phyloP scores from a whole-genome alignment of 2,113 vertebrate genomes.

The Oryzias curvinotus region DNA sequence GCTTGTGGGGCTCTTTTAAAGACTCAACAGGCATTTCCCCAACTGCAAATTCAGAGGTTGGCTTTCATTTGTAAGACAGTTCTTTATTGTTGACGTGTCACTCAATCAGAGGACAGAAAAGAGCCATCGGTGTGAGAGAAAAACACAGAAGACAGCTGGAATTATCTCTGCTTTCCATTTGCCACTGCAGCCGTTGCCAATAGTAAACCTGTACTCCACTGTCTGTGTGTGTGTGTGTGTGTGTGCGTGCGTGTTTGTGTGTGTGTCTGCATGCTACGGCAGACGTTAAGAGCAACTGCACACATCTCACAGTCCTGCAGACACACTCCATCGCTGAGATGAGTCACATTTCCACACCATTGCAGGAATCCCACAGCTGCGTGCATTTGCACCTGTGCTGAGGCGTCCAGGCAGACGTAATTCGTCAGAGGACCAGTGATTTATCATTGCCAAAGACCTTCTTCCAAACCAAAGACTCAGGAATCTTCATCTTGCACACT shows the following conservation, averaged over 20 bases:
- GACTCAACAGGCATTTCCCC: too few species aligned
- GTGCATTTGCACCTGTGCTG: neutral
- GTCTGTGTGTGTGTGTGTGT: constrained; percentile 8
- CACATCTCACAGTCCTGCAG: constrained; percentile 32
- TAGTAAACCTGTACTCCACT: constrained; percentile 21
- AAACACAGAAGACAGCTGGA: constrained; percentile 23
- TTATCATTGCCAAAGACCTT: too few species aligned
- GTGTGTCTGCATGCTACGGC: constrained; percentile 30
- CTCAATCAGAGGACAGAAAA: too few species aligned
- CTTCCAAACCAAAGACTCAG: too few species aligned
- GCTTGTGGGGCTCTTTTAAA: neutral
- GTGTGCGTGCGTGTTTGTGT: constrained; percentile 26
- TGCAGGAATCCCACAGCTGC: constrained; percentile 43
- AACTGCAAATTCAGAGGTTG: too few species aligned
- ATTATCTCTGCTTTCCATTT: constrained; percentile 8
- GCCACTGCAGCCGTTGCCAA: constrained; percentile 36
- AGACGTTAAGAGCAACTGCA: constrained; percentile 47
- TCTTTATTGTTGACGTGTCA: too few species aligned
- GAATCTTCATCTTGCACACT: too few species aligned
- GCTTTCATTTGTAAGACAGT: too few species aligned
- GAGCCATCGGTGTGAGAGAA: too few species aligned
- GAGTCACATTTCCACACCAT: constrained; percentile 52
- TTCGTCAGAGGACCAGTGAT: neutral
- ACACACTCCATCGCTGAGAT: constrained; percentile 34
- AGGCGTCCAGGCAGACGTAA: neutral